Conservation (phyloP, 2,888 invertebrate species). For the Euphydryas editha region DNA sequence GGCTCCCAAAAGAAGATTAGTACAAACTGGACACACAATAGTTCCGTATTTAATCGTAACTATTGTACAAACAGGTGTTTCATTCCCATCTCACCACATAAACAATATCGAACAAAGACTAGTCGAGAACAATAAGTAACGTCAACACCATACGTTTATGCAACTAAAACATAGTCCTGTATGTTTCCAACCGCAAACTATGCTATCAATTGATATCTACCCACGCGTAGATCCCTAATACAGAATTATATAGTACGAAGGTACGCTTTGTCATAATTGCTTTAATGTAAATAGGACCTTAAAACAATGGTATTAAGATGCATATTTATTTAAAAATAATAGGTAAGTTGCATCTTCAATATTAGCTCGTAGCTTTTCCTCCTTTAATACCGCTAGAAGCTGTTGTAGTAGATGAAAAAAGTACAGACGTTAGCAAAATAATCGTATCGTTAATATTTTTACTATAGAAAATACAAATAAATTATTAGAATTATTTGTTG, state of each 20-base stretch:
- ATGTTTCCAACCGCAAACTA: conserved; percentile 60
- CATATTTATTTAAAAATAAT: not conserved
- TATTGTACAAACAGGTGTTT: conserved; percentile 40
- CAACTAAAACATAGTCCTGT: conserved; percentile 26
- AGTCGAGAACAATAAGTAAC: conserved; percentile 40
- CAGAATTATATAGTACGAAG: conserved; percentile 14
- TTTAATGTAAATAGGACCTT: conserved; percentile 11
- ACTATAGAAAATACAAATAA: not conserved
- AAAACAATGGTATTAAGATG: not conserved
- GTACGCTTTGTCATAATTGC: conserved; percentile 5
- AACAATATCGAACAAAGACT: conserved; percentile 40
- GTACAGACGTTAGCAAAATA: not conserved
- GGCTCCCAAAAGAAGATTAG: conserved; percentile 7
- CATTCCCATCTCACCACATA: conserved; percentile 37
- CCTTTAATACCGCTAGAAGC: not conserved
- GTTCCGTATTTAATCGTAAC: conserved; percentile 32
- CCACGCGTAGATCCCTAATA: conserved; percentile 53
- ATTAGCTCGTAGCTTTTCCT: conserved; percentile 57
- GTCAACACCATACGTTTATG: conserved; percentile 39
- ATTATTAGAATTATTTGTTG: too few relatives aligned
- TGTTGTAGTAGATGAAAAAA: not conserved
- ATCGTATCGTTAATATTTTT: not conserved
- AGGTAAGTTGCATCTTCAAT: conserved; percentile 50
- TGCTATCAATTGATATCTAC: conserved; percentile 70
- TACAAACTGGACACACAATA: conserved; percentile 25